Percentiles rank a stretch among this genome's conserved stretches.
phyloP scores from a whole-genome alignment of 2,888 invertebrate genomes.

The Cistogaster globosa region DNA sequence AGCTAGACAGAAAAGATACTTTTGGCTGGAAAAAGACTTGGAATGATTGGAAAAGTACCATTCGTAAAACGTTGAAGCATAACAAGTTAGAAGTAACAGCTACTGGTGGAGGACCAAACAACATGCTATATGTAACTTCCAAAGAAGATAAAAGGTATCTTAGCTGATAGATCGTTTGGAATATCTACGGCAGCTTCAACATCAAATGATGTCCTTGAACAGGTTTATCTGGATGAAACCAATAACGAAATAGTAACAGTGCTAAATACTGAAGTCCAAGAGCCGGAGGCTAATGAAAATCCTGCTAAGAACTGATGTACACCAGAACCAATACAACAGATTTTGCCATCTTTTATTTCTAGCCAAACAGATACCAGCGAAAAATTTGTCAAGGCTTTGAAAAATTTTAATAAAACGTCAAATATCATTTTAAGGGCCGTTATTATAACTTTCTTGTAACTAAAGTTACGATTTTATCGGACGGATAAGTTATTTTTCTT shows the following conservation, averaged over 20 bases:
- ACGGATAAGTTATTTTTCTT: no score
- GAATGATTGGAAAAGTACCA: not conserved
- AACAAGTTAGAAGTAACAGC: not conserved
- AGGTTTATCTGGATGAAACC: not conserved
- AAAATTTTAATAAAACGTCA: slow-evolving; percentile 1
- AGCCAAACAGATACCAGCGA: slow-evolving; percentile 13
- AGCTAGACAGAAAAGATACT: not conserved
- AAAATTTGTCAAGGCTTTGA: not conserved
- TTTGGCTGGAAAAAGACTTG: slow-evolving; percentile 2
- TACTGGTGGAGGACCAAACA: not conserved
- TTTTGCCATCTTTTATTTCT: not conserved
- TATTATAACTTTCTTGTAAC: no score
- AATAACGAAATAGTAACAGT: not conserved
- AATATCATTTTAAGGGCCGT: not conserved
- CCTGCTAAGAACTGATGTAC: not conserved
- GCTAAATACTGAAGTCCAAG: slow-evolving; percentile 1
- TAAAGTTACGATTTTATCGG: no score
- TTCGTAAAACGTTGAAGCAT: not conserved
- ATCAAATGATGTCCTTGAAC: not conserved
- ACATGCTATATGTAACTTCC: not conserved
- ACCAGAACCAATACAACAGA: not conserved
- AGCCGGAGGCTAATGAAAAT: not conserved
- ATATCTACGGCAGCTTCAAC: not conserved
- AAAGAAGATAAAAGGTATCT: not conserved
- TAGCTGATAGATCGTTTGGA: not conserved